Evolutionary conservation across 2,113 vertebrate genomes (phyloP), one percentile per base, ranked within the genome.

Genomic region (Syngnathus typhle): DNA sequence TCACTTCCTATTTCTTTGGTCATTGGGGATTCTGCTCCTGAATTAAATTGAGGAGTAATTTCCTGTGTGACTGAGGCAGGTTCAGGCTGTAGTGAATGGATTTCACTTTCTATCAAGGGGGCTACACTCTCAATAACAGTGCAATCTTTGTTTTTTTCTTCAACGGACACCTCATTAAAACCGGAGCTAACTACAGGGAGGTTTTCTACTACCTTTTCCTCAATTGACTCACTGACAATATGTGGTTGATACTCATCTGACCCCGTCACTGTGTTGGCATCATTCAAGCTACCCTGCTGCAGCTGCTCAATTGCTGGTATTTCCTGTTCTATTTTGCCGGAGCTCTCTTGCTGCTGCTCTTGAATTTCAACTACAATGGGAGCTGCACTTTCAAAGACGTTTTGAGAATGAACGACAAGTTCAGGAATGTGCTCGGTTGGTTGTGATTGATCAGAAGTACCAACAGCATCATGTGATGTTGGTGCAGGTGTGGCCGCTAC

Each of bases 401-500:
- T 46, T 21, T 74, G 59, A 54, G 55, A 37, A 23, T 65, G 49
- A 68, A 36, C 60, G 11, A 65, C 60, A 66, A 62, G 49, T n/a
- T 82, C 70, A 56, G 64, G 54, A 1, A 54, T 51, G 2, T 58
- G 56, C 36, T 79, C 68, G 59, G 47, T 46, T 68, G 12, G 16
- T 27, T 46, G 18, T 21, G 23, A 10, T 38, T 82, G 56, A 69
- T 69, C 60, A 76, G 74, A 72, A 60, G 82, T 78, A n/a, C 62
- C 78, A 73, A 58, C 65, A 62, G 79, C 54, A 66, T 72, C 64
- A 62, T 67, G 68, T 64, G 64, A 72, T 63, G 15, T 54, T 19
- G 70, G 49, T 23, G 66, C 19, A 54, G 72, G 60, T 75, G 76
- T 76, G 54, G 72, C 73, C 18, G 67, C 84, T 91, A 91, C 91